Evolutionary conservation across 2,113 vertebrate species (phyloP), one percentile per base, ranked within the genome.

Genomic region (Catagonus wagneri): DNA sequence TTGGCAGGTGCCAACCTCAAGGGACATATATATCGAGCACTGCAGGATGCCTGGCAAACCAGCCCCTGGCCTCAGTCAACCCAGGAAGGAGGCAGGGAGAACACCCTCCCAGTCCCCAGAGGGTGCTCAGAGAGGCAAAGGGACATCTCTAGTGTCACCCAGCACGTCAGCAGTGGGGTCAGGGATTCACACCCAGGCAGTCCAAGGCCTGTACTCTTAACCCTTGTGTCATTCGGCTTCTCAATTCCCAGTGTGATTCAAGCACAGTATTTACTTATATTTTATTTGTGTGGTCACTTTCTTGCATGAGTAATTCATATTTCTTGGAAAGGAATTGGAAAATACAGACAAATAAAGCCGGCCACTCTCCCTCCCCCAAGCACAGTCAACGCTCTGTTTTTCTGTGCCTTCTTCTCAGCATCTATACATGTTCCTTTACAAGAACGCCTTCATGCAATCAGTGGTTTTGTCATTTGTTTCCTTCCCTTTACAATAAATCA

Each of bases 381-480:
- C 36, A 20, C 32, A 0, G 7, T 3, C 32, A 9, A 12, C 25
- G 29, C 22, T 25, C 65, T 1, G 7, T n/a, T 22, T 74, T 36
- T 32, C 23, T 27, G 2, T 11, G 17, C 7, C 56, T 72, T 81
- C 79, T 65, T 60, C 50, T 20, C n/a, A 68, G 60, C 36, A 5
- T 5, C 2, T 52, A 10, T 25, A 7, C 4, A 0, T 0, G 3
- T 23, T 19, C 52, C 39, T 60, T 89, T n/a, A 12, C 27, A 4
- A 44, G 79, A 29, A 71, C 3, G 32, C 29, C 25, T 29, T 36
- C 50, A 17, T 0, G 50, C 63, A 7, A 17, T n/a, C 4, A 16
- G 7, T 61, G 39, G 19, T 36, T 85, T 54, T 52, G 20, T 29
- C 23, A 39, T 44, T 80, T 68, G 60, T 32, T 58, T 89, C 71